These are phyloP conservation scores for Drosophila navojoa DNA, from an alignment of 1,140 invertebrate species.

Conservation along the genomic window DNA sequence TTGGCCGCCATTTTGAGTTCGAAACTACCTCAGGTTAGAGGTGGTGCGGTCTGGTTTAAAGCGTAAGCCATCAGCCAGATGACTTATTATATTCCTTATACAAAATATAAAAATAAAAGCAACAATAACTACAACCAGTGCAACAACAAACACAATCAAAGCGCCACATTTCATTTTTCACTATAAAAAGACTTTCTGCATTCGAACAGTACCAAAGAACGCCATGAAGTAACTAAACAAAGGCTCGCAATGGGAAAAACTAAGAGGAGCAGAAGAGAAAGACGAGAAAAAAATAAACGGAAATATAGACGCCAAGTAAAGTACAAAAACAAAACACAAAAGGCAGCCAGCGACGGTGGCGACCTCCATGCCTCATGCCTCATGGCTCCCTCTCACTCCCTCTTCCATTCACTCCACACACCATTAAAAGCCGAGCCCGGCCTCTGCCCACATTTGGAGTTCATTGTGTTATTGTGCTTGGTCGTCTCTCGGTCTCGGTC, in stretches of 20 bases:
- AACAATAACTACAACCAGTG: conserved; percentile 6
- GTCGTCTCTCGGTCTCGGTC: conserved; percentile 51
- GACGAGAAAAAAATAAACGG: conserved; percentile 27
- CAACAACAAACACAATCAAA: conserved; percentile 16
- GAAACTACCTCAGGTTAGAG: conserved; percentile 39
- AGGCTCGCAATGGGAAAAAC: conserved; percentile 55
- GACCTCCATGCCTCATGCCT: conserved; percentile 1
- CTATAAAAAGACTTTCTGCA: conserved; percentile 63
- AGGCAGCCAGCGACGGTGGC: conserved; percentile 42
- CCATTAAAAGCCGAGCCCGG: conserved; percentile 34
- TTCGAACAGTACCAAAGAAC: conserved; percentile 52
- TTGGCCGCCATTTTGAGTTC: conserved; percentile 43
- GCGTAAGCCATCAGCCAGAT: conserved; percentile 34
- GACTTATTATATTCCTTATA: conserved; percentile 52
- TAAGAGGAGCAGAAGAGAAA: conserved; percentile 28
- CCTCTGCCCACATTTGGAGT: conserved; percentile 68
- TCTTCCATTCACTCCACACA: conserved; percentile 13
- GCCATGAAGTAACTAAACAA: conserved; percentile 68
- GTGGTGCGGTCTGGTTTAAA: conserved; percentile 23
- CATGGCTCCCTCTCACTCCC: conserved; percentile 6
- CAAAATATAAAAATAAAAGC: conserved; percentile 6
- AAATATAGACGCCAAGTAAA: conserved; percentile 48
- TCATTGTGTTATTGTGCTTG: conserved; percentile 82
- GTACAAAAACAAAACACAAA: conserved; percentile 61
- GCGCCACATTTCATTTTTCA: conserved; percentile 64